phyloP scores from a whole-genome alignment of 2,888 invertebrate genomes.

The Hirtodrosophila duncani region DNA sequence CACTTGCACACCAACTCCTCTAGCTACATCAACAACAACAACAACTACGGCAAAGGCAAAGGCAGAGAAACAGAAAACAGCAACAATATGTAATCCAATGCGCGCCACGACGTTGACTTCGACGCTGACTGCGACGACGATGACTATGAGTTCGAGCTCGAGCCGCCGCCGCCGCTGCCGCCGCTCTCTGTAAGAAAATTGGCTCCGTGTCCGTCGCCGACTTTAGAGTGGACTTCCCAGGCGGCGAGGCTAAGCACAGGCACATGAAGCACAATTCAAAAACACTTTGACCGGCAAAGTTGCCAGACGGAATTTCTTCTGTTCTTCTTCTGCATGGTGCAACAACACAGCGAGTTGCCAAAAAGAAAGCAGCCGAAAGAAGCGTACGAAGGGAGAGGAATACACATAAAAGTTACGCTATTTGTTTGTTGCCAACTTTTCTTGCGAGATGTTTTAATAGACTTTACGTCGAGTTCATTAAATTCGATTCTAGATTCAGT shows the following conservation, averaged over 20 bases:
- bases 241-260: slow-evolving; percentile 25
- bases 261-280: slow-evolving; percentile 74
- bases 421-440: too few relatives aligned
- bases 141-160: slow-evolving; percentile 9
- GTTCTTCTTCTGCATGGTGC: slow-evolving; percentile 56
- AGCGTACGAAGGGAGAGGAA: slow-evolving; percentile 10
- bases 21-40: slow-evolving; percentile 28
- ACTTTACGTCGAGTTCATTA: slow-evolving; percentile 63
- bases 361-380: slow-evolving; percentile 39
- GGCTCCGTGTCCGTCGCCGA: slow-evolving; percentile 54
- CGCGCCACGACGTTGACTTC: slow-evolving; percentile 29
- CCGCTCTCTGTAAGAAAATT: slow-evolving; percentile 63
- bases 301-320: slow-evolving; percentile 73
- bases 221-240: slow-evolving; percentile 66
- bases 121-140: slow-evolving; percentile 5
- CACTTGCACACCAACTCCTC: slow-evolving; percentile 48
- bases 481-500: slow-evolving; percentile 56
- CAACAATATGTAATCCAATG: slow-evolving; percentile 61
- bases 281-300: slow-evolving; percentile 77
- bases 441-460: slow-evolving; percentile 63
- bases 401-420: slow-evolving; percentile 8
- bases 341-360: slow-evolving; percentile 21
- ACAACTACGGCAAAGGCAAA: too few relatives aligned
- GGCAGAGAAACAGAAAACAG: too few relatives aligned
- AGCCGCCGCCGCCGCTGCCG: slow-evolving; percentile 32